phyloP scores from a whole-genome alignment of 1,140 invertebrate genomes.

The Aphelenchoides besseyi region DNA sequence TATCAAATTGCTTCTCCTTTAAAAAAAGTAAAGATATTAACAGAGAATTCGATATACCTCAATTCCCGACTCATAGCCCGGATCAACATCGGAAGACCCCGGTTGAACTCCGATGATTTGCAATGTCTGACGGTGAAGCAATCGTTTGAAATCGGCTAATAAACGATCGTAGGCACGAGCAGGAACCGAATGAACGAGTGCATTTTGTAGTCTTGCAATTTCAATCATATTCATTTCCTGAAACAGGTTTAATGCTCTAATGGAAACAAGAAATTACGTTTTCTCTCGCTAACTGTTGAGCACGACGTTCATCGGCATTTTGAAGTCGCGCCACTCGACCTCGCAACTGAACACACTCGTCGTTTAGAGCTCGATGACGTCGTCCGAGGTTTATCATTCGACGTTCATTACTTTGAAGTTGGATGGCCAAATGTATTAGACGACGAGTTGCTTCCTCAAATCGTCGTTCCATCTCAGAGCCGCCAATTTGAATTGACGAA shows the following conservation, averaged over 20 bases:
- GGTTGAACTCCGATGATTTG: not conserved
- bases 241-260: not conserved
- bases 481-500: slow-evolving; percentile 29
- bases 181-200: slow-evolving; percentile 50
- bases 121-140: slow-evolving; percentile 29
- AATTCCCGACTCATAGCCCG: slow-evolving; percentile 31
- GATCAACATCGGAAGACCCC: slow-evolving; percentile 7
- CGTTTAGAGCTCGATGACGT: slow-evolving; percentile 24
- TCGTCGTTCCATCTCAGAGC: slow-evolving; percentile 44
- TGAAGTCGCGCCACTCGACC: slow-evolving; percentile 15
- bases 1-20: slow-evolving; percentile 13
- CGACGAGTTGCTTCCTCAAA: slow-evolving; percentile 49
- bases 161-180: slow-evolving; percentile 38
- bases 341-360: slow-evolving; percentile 21
- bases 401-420: slow-evolving; percentile 33
- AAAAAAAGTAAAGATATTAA: slow-evolving; percentile 7
- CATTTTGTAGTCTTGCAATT: slow-evolving; percentile 42
- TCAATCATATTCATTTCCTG: slow-evolving; percentile 43
- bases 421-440: slow-evolving; percentile 41
- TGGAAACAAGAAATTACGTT: slow-evolving; percentile 25
- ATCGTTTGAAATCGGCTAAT: slow-evolving; percentile 34
- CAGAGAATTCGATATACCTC: not conserved
- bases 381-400: slow-evolving; percentile 22
- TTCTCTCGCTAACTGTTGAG: slow-evolving; percentile 23
- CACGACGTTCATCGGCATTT: slow-evolving; percentile 20